A percentile compares a stretch with the other conserved stretches of the same genome.
Conservation (phyloP, 2,888 invertebrate species). For the Agrotis exclamationis region DNA sequence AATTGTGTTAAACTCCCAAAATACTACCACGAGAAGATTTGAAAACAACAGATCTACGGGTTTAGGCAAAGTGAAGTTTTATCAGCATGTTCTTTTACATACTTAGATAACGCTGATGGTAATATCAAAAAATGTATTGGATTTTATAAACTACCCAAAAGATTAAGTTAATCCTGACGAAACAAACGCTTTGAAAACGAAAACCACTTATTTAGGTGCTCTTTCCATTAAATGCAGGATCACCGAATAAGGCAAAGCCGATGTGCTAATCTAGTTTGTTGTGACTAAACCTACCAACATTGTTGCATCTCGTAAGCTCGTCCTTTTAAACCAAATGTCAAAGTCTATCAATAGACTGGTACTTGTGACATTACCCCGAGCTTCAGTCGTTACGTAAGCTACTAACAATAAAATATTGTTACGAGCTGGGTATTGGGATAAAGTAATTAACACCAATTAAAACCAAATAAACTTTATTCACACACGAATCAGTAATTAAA, state of each 20-base stretch:
- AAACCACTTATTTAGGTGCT: not conserved
- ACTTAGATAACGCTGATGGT: not conserved
- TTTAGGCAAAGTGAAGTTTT: not conserved
- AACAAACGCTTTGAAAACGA: not conserved
- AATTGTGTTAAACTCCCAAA: not conserved
- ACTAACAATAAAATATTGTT: conserved; percentile 50
- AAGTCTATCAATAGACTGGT: conserved; percentile 41
- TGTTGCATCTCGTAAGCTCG: conserved; percentile 32
- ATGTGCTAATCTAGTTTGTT: conserved; percentile 4
- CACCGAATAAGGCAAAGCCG: not conserved
- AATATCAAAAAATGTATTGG: not conserved
- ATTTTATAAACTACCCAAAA: not conserved
- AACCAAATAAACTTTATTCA: no score
- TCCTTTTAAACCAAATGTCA: conserved; percentile 51
- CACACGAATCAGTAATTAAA: no score
- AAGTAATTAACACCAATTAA: no score
- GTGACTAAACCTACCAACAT: conserved; percentile 22
- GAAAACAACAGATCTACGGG: not conserved
- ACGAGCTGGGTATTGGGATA: no score
- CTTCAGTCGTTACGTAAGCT: conserved; percentile 40
- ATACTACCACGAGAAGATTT: no score
- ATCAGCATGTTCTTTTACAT: no score
- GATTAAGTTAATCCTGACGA: not conserved
- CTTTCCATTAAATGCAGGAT: not conserved
- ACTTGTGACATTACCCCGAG: conserved; percentile 43